Percentiles rank a stretch among this genome's conserved stretches.
Conservation (phyloP, 2,888 invertebrate genomes). For the Pandemis heparana region DNA sequence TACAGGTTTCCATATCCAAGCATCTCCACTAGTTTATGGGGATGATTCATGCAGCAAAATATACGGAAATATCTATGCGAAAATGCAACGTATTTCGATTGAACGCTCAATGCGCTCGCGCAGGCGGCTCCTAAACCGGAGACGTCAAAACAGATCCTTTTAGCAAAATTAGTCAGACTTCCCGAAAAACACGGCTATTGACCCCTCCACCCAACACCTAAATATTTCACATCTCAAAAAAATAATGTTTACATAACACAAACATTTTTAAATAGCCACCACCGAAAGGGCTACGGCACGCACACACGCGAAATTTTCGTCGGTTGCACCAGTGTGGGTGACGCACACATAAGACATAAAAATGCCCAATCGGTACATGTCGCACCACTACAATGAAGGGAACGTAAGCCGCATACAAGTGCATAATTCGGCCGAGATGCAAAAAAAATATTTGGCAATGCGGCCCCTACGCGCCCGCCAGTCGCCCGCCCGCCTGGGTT, state of each 20-base stretch:
- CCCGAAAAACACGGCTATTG: conserved; percentile 81
- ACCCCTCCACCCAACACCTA: conserved; percentile 79
- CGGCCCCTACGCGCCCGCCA: conserved; percentile 85
- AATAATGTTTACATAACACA: conserved; percentile 83
- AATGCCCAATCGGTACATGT: conserved; percentile 83
- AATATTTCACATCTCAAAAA: conserved; percentile 79
- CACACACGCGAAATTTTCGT: conserved; percentile 78
- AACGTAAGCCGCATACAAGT: conserved; percentile 86
- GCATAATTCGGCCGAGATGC: conserved; percentile 86
- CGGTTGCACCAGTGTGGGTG: conserved; percentile 71
- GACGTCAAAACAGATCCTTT: conserved; percentile 70
- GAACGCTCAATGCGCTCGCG: conserved; percentile 9
- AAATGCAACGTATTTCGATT: conserved; percentile 32
- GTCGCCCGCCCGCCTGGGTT: conserved; percentile 85
- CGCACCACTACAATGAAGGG: conserved; percentile 85
- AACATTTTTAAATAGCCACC: conserved; percentile 76
- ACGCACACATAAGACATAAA: conserved; percentile 77
- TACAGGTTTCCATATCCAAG: not conserved
- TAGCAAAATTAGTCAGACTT: conserved; percentile 81
- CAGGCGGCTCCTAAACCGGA: conserved; percentile 54
- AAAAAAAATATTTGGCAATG: conserved; percentile 86
- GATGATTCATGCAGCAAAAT: conserved; percentile 32
- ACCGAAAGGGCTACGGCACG: conserved; percentile 73
- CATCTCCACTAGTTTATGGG: not conserved
- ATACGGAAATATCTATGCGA: conserved; percentile 26